Evolutionary conservation across 2,888 invertebrate genomes (phyloP).

Genomic region (Allolobophora icterica): DNA sequence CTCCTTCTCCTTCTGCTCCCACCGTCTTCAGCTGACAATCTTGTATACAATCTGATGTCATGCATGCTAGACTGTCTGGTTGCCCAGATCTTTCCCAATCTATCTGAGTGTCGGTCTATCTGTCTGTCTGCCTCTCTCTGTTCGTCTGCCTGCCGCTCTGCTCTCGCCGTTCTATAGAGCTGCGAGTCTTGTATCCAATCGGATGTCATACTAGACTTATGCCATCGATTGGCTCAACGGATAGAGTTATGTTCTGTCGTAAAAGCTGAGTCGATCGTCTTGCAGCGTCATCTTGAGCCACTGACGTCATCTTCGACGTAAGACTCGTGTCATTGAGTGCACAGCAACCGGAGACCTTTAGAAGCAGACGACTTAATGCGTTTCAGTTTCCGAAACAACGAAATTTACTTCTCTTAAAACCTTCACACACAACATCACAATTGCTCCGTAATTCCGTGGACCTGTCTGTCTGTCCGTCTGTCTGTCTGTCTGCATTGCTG

Average conservation of each 20-base stretch:
- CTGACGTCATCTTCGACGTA: neutral
- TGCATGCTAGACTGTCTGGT: too few relatives aligned
- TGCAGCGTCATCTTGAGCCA: neutral
- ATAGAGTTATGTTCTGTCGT: neutral
- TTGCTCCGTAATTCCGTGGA: neutral
- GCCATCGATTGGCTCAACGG: neutral
- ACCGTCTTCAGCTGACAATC: too few relatives aligned
- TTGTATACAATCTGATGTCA: too few relatives aligned
- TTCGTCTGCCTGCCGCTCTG: too few relatives aligned
- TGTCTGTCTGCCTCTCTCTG: too few relatives aligned
- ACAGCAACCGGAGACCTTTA: neutral
- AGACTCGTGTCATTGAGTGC: neutral
- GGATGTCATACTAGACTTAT: neutral
- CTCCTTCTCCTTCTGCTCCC: too few relatives aligned
- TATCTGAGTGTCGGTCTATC: too few relatives aligned
- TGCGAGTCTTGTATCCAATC: neutral
- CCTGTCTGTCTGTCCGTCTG: neutral
- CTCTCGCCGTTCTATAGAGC: neutral
- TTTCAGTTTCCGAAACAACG: neutral
- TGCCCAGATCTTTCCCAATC: too few relatives aligned
- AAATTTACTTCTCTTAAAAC: conserved; percentile 14
- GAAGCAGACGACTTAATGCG: neutral
- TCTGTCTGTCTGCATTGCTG: too few relatives aligned
- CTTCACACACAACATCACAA: neutral
- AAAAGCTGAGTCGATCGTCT: neutral